Conservation (phyloP, 2,797 vertebrate species). For the Hemitrygon akajei region DNA sequence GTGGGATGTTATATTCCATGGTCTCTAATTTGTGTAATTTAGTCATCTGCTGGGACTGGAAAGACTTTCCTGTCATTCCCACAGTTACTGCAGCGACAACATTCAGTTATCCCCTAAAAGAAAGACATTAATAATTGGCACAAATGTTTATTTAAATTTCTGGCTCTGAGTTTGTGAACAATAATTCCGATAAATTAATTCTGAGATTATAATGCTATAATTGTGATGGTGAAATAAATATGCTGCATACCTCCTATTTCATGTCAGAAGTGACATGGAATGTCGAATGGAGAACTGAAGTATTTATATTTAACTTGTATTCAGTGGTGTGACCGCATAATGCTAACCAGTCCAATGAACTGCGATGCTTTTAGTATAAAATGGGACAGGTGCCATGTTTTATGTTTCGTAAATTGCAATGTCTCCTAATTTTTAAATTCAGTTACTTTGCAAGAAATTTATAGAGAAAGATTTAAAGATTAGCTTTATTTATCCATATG, state of each 20-base stretch:
- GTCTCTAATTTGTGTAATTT: slow-evolving; percentile 28
- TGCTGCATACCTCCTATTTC: not conserved
- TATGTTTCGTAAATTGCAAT: not conserved
- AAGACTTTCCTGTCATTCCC: not conserved
- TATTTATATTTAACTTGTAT: not conserved
- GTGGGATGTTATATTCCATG: not conserved
- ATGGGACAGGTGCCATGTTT: no score
- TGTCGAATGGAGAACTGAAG: not conserved
- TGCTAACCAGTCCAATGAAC: not conserved
- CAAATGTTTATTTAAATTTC: not conserved
- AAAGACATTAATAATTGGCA: not conserved
- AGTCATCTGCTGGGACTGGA: slow-evolving; percentile 9
- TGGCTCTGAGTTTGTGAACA: not conserved
- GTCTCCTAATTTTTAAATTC: not conserved
- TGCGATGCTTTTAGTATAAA: not conserved
- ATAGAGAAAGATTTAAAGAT: no score
- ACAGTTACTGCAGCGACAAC: not conserved
- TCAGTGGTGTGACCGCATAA: not conserved
- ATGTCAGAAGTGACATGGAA: not conserved
- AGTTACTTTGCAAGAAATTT: not conserved
- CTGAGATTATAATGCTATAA: not conserved
- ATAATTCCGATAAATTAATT: not conserved
- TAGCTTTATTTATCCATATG: no score
- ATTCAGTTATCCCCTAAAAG: not conserved
- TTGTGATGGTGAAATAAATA: not conserved